Conservation (phyloP, 2,113 vertebrate species). For the Leptobrachium leishanense region DNA sequence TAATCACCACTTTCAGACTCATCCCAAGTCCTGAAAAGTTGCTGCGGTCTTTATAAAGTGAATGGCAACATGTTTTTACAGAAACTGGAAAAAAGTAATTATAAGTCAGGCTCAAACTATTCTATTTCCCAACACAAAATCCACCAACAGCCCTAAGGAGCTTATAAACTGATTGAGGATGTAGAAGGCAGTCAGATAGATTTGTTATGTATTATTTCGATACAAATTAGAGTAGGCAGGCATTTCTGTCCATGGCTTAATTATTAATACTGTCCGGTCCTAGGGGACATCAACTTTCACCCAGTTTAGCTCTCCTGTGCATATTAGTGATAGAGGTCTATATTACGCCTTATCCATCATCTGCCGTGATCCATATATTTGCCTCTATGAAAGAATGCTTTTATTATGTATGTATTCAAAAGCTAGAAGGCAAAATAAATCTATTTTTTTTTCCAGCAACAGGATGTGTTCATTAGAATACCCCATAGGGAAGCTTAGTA, state of each 20-base stretch:
- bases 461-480: constrained; percentile 46
- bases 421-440: constrained; percentile 46
- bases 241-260: not conserved
- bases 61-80: not conserved
- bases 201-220: not conserved
- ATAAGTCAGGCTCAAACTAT: not conserved
- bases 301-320: not conserved
- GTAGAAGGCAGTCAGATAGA: not conserved
- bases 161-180: not conserved
- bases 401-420: constrained; percentile 47
- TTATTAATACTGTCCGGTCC: not conserved
- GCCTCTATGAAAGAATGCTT: constrained; percentile 36
- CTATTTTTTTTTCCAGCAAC: constrained; percentile 40
- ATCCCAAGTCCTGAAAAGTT: not conserved
- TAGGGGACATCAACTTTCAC: constrained; percentile 22
- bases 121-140: not conserved
- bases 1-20: not conserved
- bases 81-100: not conserved
- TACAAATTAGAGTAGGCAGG: not conserved
- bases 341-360: constrained; percentile 38
- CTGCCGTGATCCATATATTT: constrained; percentile 37
- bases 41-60: not conserved
- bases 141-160: constrained; percentile 3
- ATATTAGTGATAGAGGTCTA: constrained; percentile 13
- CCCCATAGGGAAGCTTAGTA: constrained; percentile 43